phyloP scores from a whole-genome alignment of 2,797 vertebrate species.

The Oryzias sinensis region DNA sequence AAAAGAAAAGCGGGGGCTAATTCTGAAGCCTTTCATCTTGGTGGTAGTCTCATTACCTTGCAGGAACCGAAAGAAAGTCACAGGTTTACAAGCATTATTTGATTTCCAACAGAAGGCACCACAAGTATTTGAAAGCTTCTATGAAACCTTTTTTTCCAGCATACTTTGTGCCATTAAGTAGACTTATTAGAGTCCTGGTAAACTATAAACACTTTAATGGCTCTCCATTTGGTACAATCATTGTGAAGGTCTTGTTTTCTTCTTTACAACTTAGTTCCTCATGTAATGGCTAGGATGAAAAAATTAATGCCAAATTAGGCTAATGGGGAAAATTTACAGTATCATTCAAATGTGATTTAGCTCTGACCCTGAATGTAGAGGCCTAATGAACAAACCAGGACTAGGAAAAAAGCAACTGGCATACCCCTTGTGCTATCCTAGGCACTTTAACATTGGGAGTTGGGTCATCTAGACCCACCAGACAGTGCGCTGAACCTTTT shows the following conservation, averaged over 20 bases:
- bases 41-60: slow-evolving; percentile 55
- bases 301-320: slow-evolving; percentile 35
- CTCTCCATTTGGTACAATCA: slow-evolving; percentile 29
- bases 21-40: slow-evolving; percentile 63
- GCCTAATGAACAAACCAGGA: slow-evolving; percentile 23
- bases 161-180: slow-evolving; percentile 50
- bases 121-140: slow-evolving; percentile 27
- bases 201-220: slow-evolving; percentile 37
- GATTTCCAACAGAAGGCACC: slow-evolving; percentile 21
- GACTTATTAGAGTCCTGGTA: slow-evolving; percentile 40
- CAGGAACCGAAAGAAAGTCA: slow-evolving; percentile 40
- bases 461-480: no score
- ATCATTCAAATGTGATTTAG: slow-evolving; percentile 42
- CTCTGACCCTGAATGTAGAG: slow-evolving; percentile 31
- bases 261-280: slow-evolving; percentile 37
- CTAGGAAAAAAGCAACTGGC: slow-evolving; percentile 34
- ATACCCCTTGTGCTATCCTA: not conserved
- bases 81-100: slow-evolving; percentile 55
- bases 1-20: slow-evolving; percentile 57
- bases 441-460: no score
- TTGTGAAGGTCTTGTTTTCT: slow-evolving; percentile 37
- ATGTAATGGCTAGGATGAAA: slow-evolving; percentile 37
- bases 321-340: slow-evolving; percentile 37
- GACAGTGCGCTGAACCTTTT: no score
- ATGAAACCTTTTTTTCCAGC: slow-evolving; percentile 38